Evolutionary conservation across 2,113 vertebrate genomes (phyloP), one percentile per base, ranked within the genome.

Genomic region (Pelvicachromis taeniatus): DNA sequence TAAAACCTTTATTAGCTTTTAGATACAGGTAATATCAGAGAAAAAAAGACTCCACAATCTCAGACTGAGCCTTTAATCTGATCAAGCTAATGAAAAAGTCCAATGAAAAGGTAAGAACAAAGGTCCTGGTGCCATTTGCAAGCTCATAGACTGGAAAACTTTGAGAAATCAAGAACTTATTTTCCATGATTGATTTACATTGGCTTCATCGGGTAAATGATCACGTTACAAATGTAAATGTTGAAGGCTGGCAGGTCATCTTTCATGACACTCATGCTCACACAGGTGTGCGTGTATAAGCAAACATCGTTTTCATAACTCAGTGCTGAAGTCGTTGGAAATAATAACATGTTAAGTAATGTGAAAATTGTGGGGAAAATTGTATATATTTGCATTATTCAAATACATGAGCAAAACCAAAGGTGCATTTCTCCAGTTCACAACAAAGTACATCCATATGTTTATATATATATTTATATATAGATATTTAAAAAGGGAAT

Each of bases 211-310:
- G 1, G 68, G 45, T 45, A 45, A 26, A 33, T 26, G 83, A 53
- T 86, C 54, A 23, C 4, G 0, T 87, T 82, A 70, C 82, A 77
- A 33, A 91, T 91, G 87, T 83, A 93, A 93, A 90, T 87, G 6
- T 33, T 68, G 59, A 65, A 54, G 52, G 53, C 23, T 50, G 7
- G 26, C 17, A 48, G 61, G 23, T 88, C 82, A 85, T 80, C 16
- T 83, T 13, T 85, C 84, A 78, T 35, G 55, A 40, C 58, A 42
- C 78, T 12, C 54, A 35, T 54, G 1, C 31, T 61, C 45, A 54
- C 61, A 10, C 73, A 86, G 81, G 75, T 48, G 87, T 55, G 31
- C 59, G 40, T 14, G 35, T 17, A 40, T 45, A 77, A 23, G 54
- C 35, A 79, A 81, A 84, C 35, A 65, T 33, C 1, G 35, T 90